Percentiles rank a stretch among this genome's conserved stretches.
Evolutionary conservation across 2,113 vertebrate species (phyloP).

Genomic region (cat (Felis catus)): F.catus_Fca126_mat1.0 CM031414.1:55199001-55199500

Average conservation of each 20-base stretch:
- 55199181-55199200: background rate
- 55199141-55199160: background rate
- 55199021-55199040: background rate
- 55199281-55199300: background rate
- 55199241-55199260: background rate
- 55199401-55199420: constrained; percentile 12
- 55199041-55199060: background rate
- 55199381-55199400: constrained; percentile 55
- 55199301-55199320: constrained; percentile 26
- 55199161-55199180: background rate
- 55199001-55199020: background rate
- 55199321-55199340: constrained; percentile 73
- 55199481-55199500: background rate
- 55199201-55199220: background rate
- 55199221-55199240: background rate
- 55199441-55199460: constrained; percentile 44
- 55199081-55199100: background rate
- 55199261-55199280: background rate
- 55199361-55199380: constrained; percentile 74
- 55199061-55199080: background rate
- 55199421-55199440: constrained; percentile 50
- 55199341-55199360: constrained; percentile 81
- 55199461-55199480: background rate
- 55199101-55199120: fast-evolving
- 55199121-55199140: background rate